Evolutionary conservation across 2,888 invertebrate species (phyloP), one percentile per base, ranked within the genome.

Genomic region (Papilio elwesi): DNA sequence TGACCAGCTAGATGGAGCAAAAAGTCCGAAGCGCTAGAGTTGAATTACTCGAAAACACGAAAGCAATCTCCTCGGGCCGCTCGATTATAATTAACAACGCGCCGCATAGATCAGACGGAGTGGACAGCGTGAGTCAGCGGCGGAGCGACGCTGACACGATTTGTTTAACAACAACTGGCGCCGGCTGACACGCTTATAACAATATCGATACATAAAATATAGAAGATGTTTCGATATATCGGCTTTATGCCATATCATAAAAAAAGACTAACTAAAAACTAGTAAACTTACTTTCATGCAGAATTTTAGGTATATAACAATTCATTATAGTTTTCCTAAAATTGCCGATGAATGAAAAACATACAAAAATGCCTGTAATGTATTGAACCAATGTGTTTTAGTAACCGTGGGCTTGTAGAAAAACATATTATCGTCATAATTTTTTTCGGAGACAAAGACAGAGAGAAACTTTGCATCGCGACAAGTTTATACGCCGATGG

Each of bases 161-260:
- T 70, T 70, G 70, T 70, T 70, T 64, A 64, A 70, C 53, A 70
- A 70, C 70, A 64, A 64, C 52, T 64, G 70, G 55, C 70, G 70
- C 70, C 64, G 64, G 43, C 53, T 16, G 64, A 64, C 63, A 47
- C 53, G 70, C 26, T 26, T 26, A 26, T 26, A 59, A 62, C 38
- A 62, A 15, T 62, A 62, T 62, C 59, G n/a, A 59, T 59, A 43
- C 43, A n/a, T 15, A 62, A 62, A 38, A 62, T 43, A 36, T 57
- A 26, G 26, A 4, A n/a, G n/a, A 43, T 15, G 43, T 43, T 59
- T 43, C 43, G 59, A 62, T 62, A 38, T 13, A 38, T 1, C 7
- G 10, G 11, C 15, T 57, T 36, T 36, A 6, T 43, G 0, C 7
- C 43, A 43, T 43, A 9, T 43, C 6, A 43, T 43, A 43, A 43